Conservation (phyloP, 2,888 invertebrate genomes). For the Heliconius ethilla region DNA sequence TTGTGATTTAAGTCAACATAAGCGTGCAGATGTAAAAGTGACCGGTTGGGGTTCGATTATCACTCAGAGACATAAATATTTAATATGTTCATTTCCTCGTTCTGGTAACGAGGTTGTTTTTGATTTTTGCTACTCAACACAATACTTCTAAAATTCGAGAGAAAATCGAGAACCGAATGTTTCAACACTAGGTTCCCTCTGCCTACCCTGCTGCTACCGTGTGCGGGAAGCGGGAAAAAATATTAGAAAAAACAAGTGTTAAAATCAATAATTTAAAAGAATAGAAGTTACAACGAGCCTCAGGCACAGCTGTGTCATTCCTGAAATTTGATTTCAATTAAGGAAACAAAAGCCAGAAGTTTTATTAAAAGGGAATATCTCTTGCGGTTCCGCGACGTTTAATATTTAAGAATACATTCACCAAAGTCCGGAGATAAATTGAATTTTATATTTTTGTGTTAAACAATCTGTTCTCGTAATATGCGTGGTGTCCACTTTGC, state of each 20-base stretch:
- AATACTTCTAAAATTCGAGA: no score
- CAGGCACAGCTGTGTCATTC: conserved; percentile 72
- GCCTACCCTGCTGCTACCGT: no score
- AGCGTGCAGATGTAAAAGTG: no score
- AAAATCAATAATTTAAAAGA: conserved; percentile 47
- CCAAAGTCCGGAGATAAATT: conserved; percentile 51
- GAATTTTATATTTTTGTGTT: conserved; percentile 44
- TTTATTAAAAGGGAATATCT: conserved; percentile 72
- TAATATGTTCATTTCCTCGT: no score
- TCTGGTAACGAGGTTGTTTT: no score
- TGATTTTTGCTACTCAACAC: no score
- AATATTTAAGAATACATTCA: conserved; percentile 45
- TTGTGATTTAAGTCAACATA: not conserved
- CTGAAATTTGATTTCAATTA: conserved; percentile 77
- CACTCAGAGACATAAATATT: no score
- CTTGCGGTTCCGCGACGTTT: conserved; percentile 52
- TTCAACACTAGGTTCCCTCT: no score
- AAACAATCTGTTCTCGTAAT: conserved; percentile 30
- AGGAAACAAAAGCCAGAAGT: conserved; percentile 74
- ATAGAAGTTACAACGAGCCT: conserved; percentile 51
- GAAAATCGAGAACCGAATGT: no score
- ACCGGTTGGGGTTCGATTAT: no score
- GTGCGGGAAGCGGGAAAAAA: no score
- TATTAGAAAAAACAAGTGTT: not conserved
- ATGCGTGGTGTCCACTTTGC: not conserved